phyloP scores from a whole-genome alignment of 1,140 invertebrate genomes.

The Subanguina moxae region DNA sequence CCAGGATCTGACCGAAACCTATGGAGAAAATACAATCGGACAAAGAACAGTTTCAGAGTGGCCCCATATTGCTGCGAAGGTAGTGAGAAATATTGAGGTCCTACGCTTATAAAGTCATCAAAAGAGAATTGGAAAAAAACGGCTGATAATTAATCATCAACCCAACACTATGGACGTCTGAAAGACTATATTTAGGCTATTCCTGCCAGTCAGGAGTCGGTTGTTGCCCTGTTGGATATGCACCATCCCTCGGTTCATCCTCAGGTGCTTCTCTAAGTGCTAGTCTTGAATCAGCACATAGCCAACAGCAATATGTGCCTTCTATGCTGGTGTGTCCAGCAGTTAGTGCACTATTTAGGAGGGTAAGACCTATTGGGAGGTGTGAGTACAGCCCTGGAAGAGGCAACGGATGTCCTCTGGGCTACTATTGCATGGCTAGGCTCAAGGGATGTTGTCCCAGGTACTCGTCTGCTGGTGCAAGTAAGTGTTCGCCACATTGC shows the following conservation, averaged over 20 bases:
- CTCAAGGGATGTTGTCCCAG: constrained; percentile 17
- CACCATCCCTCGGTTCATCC: background rate
- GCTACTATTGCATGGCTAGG: constrained; percentile 13
- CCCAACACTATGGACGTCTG: no score
- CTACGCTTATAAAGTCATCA: no score
- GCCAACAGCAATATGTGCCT: constrained; percentile 5
- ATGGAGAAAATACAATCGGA: no score
- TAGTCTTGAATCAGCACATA: background rate
- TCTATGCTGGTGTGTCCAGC: background rate
- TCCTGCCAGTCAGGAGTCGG: constrained; percentile 32
- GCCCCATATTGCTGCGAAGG: no score
- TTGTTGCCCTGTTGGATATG: constrained; percentile 30
- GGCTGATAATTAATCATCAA: no score
- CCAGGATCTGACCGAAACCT: no score
- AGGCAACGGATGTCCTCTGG: constrained; percentile 13
- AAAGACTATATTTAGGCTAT: constrained; percentile 35
- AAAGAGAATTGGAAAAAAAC: no score
- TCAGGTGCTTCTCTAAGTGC: background rate
- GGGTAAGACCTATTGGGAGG: background rate
- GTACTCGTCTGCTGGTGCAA: background rate
- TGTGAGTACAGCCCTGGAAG: background rate
- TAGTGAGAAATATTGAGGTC: no score
- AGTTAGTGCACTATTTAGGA: background rate
- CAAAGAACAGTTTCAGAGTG: no score
- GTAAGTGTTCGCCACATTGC: background rate